Conservation (phyloP, 2,113 vertebrate genomes). For the Myotis yumanensis region DNA sequence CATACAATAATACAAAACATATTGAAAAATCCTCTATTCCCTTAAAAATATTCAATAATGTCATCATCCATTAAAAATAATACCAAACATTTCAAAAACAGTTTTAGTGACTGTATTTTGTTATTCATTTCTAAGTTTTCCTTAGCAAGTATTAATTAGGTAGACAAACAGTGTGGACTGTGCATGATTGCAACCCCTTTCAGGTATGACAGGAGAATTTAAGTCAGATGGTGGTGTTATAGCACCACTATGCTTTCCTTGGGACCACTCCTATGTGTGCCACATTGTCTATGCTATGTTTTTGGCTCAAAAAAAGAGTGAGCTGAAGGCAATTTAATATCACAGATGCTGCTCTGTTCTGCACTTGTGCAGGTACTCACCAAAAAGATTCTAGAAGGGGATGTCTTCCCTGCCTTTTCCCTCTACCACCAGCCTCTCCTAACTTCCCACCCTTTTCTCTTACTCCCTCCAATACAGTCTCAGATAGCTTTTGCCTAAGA, state of each 20-base stretch:
- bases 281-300: background rate
- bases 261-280: background rate
- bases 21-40: background rate
- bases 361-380: background rate
- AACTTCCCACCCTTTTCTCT: background rate
- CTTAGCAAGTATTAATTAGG: conserved; percentile 2
- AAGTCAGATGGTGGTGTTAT: background rate
- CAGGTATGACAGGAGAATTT: background rate
- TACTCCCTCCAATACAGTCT: background rate
- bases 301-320: background rate
- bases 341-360: conserved; percentile 23
- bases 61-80: conserved; percentile 44
- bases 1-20: background rate
- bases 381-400: background rate
- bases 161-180: background rate
- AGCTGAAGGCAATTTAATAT: background rate
- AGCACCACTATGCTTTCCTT: background rate
- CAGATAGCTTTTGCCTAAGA: background rate
- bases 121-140: conserved; percentile 2
- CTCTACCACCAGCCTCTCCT: background rate
- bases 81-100: background rate
- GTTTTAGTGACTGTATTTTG: background rate
- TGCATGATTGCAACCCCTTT: background rate
- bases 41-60: conserved; percentile 27
- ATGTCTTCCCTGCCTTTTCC: background rate